A percentile compares a stretch with the other conserved stretches of the same genome.
phyloP scores from a whole-genome alignment of 2,888 invertebrate species.

The Ormyrus thymus region DNA sequence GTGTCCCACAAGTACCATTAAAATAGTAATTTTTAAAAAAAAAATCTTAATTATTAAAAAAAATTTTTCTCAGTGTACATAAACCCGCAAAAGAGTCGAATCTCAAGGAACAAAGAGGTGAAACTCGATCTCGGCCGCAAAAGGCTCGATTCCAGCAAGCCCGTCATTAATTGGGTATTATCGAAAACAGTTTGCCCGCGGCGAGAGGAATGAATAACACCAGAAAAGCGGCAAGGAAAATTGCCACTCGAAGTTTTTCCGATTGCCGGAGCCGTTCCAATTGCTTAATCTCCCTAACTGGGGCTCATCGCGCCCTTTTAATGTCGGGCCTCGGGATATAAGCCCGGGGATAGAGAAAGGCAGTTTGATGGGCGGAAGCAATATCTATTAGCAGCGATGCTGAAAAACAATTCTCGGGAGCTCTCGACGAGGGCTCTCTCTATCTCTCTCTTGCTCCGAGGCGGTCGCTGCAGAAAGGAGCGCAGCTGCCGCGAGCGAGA shows the following conservation, averaged over 20 bases:
- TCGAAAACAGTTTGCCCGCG: too few species aligned
- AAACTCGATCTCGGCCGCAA: too few species aligned
- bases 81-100: too few species aligned
- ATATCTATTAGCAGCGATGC: constrained; percentile 67
- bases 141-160: too few species aligned
- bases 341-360: constrained; percentile 15
- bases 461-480: not conserved
- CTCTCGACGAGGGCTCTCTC: constrained; percentile 22
- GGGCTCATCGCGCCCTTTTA: constrained; percentile 1
- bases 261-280: constrained; percentile 17
- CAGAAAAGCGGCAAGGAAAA: not conserved
- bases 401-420: constrained; percentile 63
- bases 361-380: constrained; percentile 63
- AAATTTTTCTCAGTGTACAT: too few species aligned
- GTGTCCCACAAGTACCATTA: too few species aligned
- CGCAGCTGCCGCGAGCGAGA: not conserved
- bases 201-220: not conserved
- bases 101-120: too few species aligned
- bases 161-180: too few species aligned
- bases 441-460: not conserved
- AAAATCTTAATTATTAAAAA: too few species aligned
- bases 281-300: constrained; percentile 44
- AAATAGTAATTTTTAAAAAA: too few species aligned
- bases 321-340: constrained; percentile 18
- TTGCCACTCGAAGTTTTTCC: constrained; percentile 16